Base-by-base conservation (phyloP, 2,113 vertebrate genomes). In the Circaetus cinerascens region DNA sequence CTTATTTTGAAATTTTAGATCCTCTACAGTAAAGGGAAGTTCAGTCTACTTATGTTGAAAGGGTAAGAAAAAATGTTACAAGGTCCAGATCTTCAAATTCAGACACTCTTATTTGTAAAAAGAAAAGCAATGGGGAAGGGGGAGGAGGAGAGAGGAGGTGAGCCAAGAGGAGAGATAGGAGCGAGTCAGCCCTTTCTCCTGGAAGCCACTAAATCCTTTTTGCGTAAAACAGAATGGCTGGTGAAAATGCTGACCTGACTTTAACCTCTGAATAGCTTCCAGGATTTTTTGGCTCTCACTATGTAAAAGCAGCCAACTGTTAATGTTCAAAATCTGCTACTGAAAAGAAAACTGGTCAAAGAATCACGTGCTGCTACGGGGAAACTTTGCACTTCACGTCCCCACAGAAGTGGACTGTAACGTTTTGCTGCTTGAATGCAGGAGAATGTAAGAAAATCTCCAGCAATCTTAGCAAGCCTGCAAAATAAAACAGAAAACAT, bases 231-330 rank as follows among this genome's bases (percentile, higher is more conserved):
- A 59, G 86, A 69, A 9, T 13, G 64, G 59, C 79, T 96, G 92
- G 72, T 95, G 96, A 63, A 92, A 95, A 71, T 38, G 23, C 83
- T 96, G 94, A 86, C 94, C 91, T 57, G 73, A 12, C 88, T 91
- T 51, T 84, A 84, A 94, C 94, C 96, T 77, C 83, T 68, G 88
- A 92, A 46, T 7, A 78, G 86, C 76, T 95, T 92, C 95, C 92
- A 95, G 79, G 68, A 66, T 55, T 81, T 86, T 66, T 95, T 95
- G 90, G 88, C 91, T 93, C 83, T 84, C 18, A 0, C 79, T 56
- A 0, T 63, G 38, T 34, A 72, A 60, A 50, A 84, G 72, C 83
- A 95, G 88, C 83, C 95, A 97, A 78, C 59, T 95, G 86, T 95
- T 94, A 71, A 67, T 68, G 86, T 81, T 84, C 64, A 68, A 13